These are phyloP conservation scores for Odontomyia ornata DNA, from an alignment of 2,888 invertebrate species.

Conservation along the genomic window DNA sequence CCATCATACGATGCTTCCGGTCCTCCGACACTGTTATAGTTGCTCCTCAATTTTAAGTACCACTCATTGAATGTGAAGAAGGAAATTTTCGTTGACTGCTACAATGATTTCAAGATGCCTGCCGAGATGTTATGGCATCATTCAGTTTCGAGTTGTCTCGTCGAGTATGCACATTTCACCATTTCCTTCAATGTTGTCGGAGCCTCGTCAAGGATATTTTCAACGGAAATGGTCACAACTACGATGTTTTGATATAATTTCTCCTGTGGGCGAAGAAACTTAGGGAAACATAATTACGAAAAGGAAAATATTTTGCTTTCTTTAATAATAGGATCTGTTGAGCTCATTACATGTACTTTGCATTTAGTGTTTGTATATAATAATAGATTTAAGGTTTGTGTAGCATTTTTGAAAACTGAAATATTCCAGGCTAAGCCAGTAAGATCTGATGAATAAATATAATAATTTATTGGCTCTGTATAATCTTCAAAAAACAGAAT, in stretches of 20 bases:
- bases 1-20: slow-evolving; percentile 29
- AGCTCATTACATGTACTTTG: too few relatives aligned
- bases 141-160: not conserved
- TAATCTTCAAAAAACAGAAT: too few relatives aligned
- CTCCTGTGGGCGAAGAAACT: not conserved
- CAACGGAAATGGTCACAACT: not conserved
- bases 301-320: not conserved
- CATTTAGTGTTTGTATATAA: too few relatives aligned
- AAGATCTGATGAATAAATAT: too few relatives aligned
- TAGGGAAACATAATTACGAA: not conserved
- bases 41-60: slow-evolving; percentile 8
- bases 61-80: slow-evolving; percentile 22
- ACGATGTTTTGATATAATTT: not conserved
- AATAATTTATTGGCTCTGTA: too few relatives aligned
- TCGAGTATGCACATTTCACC: not conserved
- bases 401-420: too few relatives aligned
- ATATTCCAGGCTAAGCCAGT: too few relatives aligned
- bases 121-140: not conserved
- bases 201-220: not conserved
- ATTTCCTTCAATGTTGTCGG: not conserved
- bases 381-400: too few relatives aligned
- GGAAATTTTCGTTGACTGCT: slow-evolving; percentile 8
- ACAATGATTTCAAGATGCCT: not conserved
- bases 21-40: slow-evolving; percentile 8
- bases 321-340: too few relatives aligned